phyloP scores from a whole-genome alignment of 2,113 vertebrate species.

The Larimichthys crocea region DNA sequence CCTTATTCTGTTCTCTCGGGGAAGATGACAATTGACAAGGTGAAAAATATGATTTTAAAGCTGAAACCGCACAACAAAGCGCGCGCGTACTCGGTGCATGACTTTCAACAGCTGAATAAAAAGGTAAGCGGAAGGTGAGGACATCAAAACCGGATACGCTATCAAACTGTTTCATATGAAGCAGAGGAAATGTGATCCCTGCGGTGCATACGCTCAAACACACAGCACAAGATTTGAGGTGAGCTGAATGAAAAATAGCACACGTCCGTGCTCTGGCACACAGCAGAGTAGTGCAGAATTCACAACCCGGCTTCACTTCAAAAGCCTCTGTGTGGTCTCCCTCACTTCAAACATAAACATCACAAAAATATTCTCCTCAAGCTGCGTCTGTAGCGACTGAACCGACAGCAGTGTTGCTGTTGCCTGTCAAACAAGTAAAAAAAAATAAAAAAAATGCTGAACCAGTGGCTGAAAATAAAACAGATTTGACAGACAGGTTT shows the following conservation, averaged over 20 bases:
- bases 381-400: slow-evolving; percentile 26
- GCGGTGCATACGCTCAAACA: slow-evolving; percentile 30
- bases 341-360: slow-evolving; percentile 42
- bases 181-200: slow-evolving; percentile 35
- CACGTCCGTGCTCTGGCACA: slow-evolving; percentile 35
- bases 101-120: neutral
- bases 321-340: slow-evolving; percentile 43
- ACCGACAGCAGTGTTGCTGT: slow-evolving; percentile 1
- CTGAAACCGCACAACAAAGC: slow-evolving; percentile 18
- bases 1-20: neutral
- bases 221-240: slow-evolving; percentile 42
- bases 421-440: slow-evolving; percentile 29
- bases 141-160: slow-evolving; percentile 43
- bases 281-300: slow-evolving; percentile 25
- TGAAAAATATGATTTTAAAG: slow-evolving; percentile 23
- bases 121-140: slow-evolving; percentile 30
- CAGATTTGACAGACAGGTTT: slow-evolving; percentile 44
- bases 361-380: slow-evolving; percentile 42
- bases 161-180: slow-evolving; percentile 42
- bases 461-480: slow-evolving; percentile 25
- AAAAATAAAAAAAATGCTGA: slow-evolving; percentile 14
- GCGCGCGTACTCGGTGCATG: neutral
- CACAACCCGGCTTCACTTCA: slow-evolving; percentile 43
- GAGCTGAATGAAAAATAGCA: slow-evolving; percentile 57
- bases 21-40: slow-evolving; percentile 14